Evolutionary conservation across 2,113 vertebrate species (phyloP).

Genomic region (Melanostigma gelatinosum): DNA sequence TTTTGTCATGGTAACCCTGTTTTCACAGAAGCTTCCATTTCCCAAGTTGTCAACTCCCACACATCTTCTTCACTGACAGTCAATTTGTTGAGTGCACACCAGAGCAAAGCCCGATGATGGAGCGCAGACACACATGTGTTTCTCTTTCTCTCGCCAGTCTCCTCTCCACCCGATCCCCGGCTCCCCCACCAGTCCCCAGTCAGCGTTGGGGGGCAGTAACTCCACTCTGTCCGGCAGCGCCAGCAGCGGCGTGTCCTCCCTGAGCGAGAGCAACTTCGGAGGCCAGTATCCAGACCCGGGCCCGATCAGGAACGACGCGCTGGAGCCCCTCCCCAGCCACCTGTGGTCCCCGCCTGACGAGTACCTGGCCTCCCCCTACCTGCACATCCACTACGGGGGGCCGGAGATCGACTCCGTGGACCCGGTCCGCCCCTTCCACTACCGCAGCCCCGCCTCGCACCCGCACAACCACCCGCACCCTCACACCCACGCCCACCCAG

Average conservation of each 20-base stretch:
- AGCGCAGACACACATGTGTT: constrained; percentile 1
- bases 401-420: constrained; percentile 92
- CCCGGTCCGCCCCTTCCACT: constrained; percentile 91
- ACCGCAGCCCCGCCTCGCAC: constrained; percentile 93
- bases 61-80: constrained; percentile 9
- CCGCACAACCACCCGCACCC: constrained; percentile 78
- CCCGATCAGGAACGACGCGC: constrained; percentile 89
- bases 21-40: constrained; percentile 6
- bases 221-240: constrained; percentile 96
- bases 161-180: constrained; percentile 95
- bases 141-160: constrained; percentile 82
- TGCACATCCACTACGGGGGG: constrained; percentile 94
- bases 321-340: constrained; percentile 93
- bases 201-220: constrained; percentile 94
- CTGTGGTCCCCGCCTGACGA: constrained; percentile 91
- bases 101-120: not conserved
- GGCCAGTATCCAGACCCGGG: constrained; percentile 83
- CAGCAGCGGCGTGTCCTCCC: constrained; percentile 95
- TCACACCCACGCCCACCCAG: constrained; percentile 77
- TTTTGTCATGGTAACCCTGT: constrained; percentile 5
- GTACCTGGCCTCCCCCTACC: constrained; percentile 90
- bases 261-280: constrained; percentile 94
- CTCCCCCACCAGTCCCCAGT: constrained; percentile 95
- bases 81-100: not conserved
- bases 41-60: constrained; percentile 1